Evolutionary conservation across 2,113 vertebrate species (phyloP).

Genomic region (Leptobrachium leishanense): DNA sequence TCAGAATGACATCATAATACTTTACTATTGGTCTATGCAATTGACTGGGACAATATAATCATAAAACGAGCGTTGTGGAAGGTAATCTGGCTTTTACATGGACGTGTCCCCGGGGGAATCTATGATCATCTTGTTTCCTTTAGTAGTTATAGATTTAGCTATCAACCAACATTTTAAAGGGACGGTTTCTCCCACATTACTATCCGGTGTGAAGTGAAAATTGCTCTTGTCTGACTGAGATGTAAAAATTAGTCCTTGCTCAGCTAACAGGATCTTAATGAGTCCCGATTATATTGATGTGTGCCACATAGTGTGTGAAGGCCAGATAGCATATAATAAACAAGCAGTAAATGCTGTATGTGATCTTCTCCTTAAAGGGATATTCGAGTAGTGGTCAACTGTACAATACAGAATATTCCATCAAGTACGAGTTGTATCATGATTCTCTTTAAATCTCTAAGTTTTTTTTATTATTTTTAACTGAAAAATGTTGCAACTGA

Average conservation of each 20-base stretch:
- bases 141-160: conserved; percentile 32
- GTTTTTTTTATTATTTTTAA: too few species aligned
- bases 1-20: conserved; percentile 18
- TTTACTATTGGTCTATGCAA: conserved; percentile 14
- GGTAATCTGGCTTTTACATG: conserved; percentile 22
- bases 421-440: too few species aligned
- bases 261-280: background rate
- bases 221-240: conserved; percentile 7
- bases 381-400: too few species aligned
- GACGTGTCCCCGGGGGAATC: conserved; percentile 16
- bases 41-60: background rate
- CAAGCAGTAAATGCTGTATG: too few species aligned
- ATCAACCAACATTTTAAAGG: conserved; percentile 21
- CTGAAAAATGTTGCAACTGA: too few species aligned
- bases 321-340: too few species aligned
- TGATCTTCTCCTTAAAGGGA: too few species aligned
- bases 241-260: background rate
- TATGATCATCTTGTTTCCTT: conserved; percentile 22
- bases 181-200: background rate
- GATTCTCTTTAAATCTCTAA: too few species aligned
- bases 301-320: too few species aligned
- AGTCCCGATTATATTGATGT: background rate
- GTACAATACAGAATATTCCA: too few species aligned
- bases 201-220: conserved; percentile 5
- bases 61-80: conserved; percentile 1